Conservation (phyloP, 2,113 vertebrate species). For the Nerophis ophidion region DNA sequence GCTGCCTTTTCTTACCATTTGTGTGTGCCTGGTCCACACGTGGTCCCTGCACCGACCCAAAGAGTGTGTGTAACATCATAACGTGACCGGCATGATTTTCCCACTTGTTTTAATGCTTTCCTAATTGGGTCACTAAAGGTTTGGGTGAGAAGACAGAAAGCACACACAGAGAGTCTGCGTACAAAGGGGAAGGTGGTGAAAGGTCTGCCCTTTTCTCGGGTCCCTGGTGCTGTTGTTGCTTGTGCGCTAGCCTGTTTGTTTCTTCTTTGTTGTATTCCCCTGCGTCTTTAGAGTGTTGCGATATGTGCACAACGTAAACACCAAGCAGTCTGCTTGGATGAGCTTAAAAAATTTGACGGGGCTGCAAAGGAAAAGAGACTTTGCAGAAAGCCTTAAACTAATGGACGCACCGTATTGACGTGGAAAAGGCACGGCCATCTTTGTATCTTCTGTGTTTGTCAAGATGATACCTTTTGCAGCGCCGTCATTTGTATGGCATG, state of each 20-base stretch:
- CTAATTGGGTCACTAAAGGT: neutral
- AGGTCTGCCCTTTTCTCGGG: constrained; percentile 12
- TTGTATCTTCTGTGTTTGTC: constrained; percentile 33
- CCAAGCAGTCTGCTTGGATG: constrained; percentile 8
- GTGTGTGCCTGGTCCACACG: constrained; percentile 12
- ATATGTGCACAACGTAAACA: constrained; percentile 54
- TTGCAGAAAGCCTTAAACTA: constrained; percentile 19
- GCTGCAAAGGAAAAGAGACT: constrained; percentile 14
- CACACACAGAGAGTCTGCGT: constrained; percentile 42
- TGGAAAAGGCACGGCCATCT: constrained; percentile 24
- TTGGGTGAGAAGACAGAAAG: constrained; percentile 29
- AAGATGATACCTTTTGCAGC: constrained; percentile 22
- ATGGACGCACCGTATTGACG: constrained; percentile 16
- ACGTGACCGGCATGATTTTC: constrained; percentile 7
- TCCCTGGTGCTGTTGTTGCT: constrained; percentile 52
- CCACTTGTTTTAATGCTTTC: neutral
- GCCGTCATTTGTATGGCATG: constrained; percentile 19
- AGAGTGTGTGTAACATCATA: constrained; percentile 13
- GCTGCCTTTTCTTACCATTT: constrained; percentile 20
- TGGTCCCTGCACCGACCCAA: neutral
- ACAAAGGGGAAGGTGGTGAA: constrained; percentile 15
- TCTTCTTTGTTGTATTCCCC: constrained; percentile 41
- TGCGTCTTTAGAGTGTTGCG: constrained; percentile 30
- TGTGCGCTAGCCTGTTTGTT: constrained; percentile 50
- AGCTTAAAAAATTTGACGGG: neutral